Conservation (phyloP, 2,113 vertebrate species). For the Peromyscus polionotus region DNA sequence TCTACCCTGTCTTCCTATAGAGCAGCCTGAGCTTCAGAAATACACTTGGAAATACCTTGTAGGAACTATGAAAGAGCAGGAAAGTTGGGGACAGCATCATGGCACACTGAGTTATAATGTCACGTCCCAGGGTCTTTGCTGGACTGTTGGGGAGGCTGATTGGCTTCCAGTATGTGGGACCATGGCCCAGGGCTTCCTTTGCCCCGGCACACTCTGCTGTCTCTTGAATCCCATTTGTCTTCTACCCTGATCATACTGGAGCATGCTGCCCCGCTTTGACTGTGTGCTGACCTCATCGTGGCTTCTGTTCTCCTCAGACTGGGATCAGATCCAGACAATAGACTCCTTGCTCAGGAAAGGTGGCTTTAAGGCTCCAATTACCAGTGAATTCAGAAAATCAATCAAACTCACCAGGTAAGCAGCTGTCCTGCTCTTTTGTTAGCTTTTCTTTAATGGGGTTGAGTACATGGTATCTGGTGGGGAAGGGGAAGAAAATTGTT, state of each 20-base stretch:
- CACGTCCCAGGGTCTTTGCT: neutral
- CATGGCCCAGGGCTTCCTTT: neutral
- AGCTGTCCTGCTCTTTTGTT: conserved; percentile 33
- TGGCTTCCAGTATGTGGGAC: conserved; percentile 38
- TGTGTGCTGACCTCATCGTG: conserved; percentile 25
- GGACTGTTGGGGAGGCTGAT: conserved; percentile 44
- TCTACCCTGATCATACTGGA: neutral
- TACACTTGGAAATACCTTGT: conserved; percentile 30
- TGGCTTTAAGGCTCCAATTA: conserved; percentile 93
- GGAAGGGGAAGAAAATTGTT: conserved; percentile 48
- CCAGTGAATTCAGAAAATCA: conserved; percentile 93
- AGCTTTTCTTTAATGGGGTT: conserved; percentile 71
- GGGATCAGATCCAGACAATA: conserved; percentile 94
- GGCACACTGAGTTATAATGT: conserved; percentile 21
- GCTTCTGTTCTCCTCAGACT: conserved; percentile 86
- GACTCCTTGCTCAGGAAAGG: conserved; percentile 94
- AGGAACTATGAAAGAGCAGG: conserved; percentile 59
- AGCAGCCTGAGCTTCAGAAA: conserved; percentile 69
- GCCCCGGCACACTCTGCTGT: neutral
- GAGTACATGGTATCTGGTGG: conserved; percentile 9
- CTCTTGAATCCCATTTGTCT: conserved; percentile 63
- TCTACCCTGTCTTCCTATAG: conserved; percentile 67
- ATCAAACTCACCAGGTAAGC: conserved; percentile 93
- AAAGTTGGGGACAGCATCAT: neutral
- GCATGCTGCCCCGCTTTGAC: neutral